Evolutionary conservation across 2,888 invertebrate species (phyloP), one percentile per base, ranked within the genome.

Genomic region (Erannis defoliaria): DNA sequence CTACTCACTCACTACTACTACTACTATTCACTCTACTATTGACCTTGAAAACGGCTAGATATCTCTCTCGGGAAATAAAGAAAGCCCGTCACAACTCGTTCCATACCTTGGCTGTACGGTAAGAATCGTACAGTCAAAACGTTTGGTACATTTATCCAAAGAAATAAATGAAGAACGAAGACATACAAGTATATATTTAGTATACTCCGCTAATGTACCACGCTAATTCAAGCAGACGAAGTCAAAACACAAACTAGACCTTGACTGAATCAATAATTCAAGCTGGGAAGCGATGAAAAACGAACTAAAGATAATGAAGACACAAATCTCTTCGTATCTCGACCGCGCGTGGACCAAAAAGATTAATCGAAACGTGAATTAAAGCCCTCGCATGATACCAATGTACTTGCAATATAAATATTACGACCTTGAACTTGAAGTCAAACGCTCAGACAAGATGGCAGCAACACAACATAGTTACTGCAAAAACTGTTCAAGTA

Each of bases 401-500:
- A 23, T 26, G 21, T 58, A 31, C 40, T 40, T 37, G 23, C 49
- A 45, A 18, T 51, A 51, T 51, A 61, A 50, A 51, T 55, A 50
- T 55, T 45, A 40, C 57, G 66, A 38, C 68, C 68, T 68, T 68
- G 68, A 68, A 68, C 64, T 63, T 66, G 51, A 35, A 48, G 35
- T 42, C 46, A 50, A 48, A 40, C 38, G 46, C 38, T 51, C 55
- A 51, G 55, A 61, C 46, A 51, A 51, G 55, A 45, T 62, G 56
- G 62, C 55, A 51, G 31, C 16, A 38, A 31, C 23, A 38, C 61
- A 53, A 62, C 55, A 62, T 62, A 56, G 62, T 62, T 46, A 53
- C 46, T 53, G 62, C 58, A 70, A 70, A 70, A 70, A 66, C 57
- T 50, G 58, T 55, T 55, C 60, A 66, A 46, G 59, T 64, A 54